Evolutionary conservation across 1,140 invertebrate species (phyloP), one percentile per base, ranked within the genome.

Genomic region (Nomia melanderi): DNA sequence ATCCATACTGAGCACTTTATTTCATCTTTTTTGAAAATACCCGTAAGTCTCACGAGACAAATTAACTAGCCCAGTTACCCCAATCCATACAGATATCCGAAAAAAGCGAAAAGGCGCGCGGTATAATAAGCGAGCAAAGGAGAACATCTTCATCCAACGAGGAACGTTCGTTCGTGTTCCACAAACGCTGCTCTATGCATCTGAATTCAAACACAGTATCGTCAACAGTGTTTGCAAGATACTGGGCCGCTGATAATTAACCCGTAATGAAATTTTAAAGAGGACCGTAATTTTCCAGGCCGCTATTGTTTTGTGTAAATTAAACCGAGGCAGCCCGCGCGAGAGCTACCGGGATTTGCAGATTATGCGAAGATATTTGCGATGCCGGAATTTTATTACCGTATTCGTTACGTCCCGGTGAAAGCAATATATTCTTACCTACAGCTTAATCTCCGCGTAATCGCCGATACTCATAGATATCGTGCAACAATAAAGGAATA

Each of bases 181-280:
- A 23, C 23, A 25, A 54, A 25, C 23, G 23, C 1, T 27, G 53
- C 1, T 25, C 23, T 60, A 20, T 23, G 57, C 29, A 7, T 17
- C 57, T 60, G 31, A 60, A 33, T 23, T 56, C 23, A 54, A 69
- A 54, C 33, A 27, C 57, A 20, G 23, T 36, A 36, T 29, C 57
- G 20, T 60, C 9, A 20, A 7, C 20, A 23, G 31, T 36, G 20
- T 36, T 60, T 39, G 59, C 59, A 3, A 20, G 31, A 33, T n/a
- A 60, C 59, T 60, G 9, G 47, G 59, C n/a, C 59, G 31, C 31
- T 9, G 31, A 36, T 60, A 60, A 60, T 60, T 33, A 60, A 60
- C 59, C 36, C 17, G 20, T 39, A 60, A 36, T 60, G 59, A 60
- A 60, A 60, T 60, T 60, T 60, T 60, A 33, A 60, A 60, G 59